These are phyloP conservation scores for Darevskia mixta DNA, from an alignment of 2,797 vertebrate genomes.

Conservation along the genomic window DNA sequence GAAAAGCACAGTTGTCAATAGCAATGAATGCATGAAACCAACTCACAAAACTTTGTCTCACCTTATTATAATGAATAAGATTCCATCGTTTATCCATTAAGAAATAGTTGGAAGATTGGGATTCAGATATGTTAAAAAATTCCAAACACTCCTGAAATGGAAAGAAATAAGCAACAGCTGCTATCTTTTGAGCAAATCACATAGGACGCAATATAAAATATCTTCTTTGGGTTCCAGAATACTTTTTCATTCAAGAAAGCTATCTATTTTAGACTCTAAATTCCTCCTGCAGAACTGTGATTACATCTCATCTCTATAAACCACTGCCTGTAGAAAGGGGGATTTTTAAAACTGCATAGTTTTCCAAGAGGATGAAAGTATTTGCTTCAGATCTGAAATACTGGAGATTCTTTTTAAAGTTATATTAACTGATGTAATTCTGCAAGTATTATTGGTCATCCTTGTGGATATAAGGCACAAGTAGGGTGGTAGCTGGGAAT, in stretches of 20 bases:
- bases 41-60: conserved; percentile 60
- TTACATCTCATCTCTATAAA: neutral
- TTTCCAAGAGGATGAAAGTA: neutral
- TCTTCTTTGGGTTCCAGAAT: neutral
- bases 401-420: too few relatives aligned
- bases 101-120: conserved; percentile 95
- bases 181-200: conserved; percentile 9
- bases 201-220: neutral
- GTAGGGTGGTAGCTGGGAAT: too few relatives aligned
- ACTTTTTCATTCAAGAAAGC: neutral
- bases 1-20: too few relatives aligned
- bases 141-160: conserved; percentile 92
- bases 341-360: neutral
- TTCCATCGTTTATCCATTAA: conserved; percentile 99
- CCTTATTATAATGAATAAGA: conserved; percentile 98
- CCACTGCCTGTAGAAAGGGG: neutral
- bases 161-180: conserved; percentile 40
- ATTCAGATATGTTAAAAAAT: conserved; percentile 98
- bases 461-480: too few relatives aligned
- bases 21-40: neutral
- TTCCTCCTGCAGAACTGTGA: neutral
- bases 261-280: conserved; percentile 1
- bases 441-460: too few relatives aligned
- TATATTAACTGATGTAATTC: too few relatives aligned
- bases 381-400: too few relatives aligned